Percentiles rank a stretch among this genome's conserved stretches.
These are phyloP conservation scores for Callipepla squamata DNA, from an alignment of 2,113 vertebrate genomes.

Conservation along the genomic window DNA sequence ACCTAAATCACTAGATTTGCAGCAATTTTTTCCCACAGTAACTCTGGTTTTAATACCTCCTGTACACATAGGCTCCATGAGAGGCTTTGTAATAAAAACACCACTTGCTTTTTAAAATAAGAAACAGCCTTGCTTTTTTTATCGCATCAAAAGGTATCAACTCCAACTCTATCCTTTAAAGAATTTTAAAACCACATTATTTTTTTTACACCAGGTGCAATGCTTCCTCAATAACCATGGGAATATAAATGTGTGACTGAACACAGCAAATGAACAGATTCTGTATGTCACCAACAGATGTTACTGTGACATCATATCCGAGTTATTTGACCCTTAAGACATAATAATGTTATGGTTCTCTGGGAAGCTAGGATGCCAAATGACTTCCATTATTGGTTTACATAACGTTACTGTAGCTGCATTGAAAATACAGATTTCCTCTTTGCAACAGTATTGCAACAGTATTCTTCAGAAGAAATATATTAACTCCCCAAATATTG, in stretches of 20 bases:
- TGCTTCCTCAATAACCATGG: neutral
- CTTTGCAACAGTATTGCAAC: neutral
- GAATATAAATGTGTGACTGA: neutral
- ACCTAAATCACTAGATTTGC: neutral
- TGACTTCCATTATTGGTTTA: neutral
- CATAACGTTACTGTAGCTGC: neutral
- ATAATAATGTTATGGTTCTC: neutral
- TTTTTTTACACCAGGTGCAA: neutral
- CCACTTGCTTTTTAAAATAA: neutral
- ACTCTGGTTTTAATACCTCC: neutral
- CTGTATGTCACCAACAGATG: neutral
- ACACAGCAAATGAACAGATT: neutral
- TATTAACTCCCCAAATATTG: neutral
- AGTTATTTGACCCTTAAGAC: neutral
- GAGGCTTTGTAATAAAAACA: neutral
- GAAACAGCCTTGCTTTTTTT: neutral
- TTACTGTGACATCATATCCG: neutral
- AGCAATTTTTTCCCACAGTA: neutral
- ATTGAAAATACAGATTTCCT: neutral
- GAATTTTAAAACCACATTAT: neutral
- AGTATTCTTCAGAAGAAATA: neutral
- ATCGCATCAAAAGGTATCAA: neutral
- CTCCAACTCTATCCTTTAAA: neutral
- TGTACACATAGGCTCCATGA: neutral
- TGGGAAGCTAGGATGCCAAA: neutral